These are phyloP conservation scores for Thecocarcelia acutangulata DNA, from an alignment of 2,888 invertebrate species.

Conservation along the genomic window DNA sequence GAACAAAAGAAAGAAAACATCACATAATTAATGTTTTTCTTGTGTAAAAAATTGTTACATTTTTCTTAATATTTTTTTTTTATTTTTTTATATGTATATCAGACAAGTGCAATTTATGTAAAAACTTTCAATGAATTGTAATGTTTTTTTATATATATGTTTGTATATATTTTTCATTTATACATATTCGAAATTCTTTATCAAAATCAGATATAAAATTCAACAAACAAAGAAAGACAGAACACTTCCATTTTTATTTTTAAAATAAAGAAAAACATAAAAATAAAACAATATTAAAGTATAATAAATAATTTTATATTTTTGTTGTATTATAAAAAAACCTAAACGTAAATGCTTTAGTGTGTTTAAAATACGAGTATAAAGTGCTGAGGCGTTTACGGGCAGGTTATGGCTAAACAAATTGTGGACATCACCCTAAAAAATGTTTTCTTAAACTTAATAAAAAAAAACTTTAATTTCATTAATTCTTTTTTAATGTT, in stretches of 20 bases:
- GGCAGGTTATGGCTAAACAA: not conserved
- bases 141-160: slow-evolving; percentile 24
- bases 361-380: too few relatives aligned
- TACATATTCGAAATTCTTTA: slow-evolving; percentile 39
- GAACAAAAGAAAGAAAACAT: slow-evolving; percentile 39
- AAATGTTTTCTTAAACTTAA: not conserved
- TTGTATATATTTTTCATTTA: slow-evolving; percentile 61
- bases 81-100: slow-evolving; percentile 32
- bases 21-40: slow-evolving; percentile 43
- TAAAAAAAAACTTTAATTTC: too few relatives aligned
- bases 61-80: slow-evolving; percentile 9
- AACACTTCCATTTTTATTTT: slow-evolving; percentile 66
- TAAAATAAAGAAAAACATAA: slow-evolving; percentile 35
- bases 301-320: slow-evolving; percentile 28
- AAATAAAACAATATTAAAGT: slow-evolving; percentile 11
- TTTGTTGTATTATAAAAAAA: slow-evolving; percentile 40
- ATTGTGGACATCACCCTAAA: slow-evolving; percentile 61
- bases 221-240: slow-evolving; percentile 64
- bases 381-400: too few relatives aligned
- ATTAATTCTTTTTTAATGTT: slow-evolving; percentile 48
- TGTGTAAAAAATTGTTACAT: slow-evolving; percentile 27
- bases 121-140: slow-evolving; percentile 31
- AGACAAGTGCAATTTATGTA: slow-evolving; percentile 55
- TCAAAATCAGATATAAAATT: not conserved
- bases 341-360: too few relatives aligned